A percentile compares a stretch with the other conserved stretches of the same genome.
Conservation (phyloP, 1,140 invertebrate species). For the Chymomyza costata region DNA sequence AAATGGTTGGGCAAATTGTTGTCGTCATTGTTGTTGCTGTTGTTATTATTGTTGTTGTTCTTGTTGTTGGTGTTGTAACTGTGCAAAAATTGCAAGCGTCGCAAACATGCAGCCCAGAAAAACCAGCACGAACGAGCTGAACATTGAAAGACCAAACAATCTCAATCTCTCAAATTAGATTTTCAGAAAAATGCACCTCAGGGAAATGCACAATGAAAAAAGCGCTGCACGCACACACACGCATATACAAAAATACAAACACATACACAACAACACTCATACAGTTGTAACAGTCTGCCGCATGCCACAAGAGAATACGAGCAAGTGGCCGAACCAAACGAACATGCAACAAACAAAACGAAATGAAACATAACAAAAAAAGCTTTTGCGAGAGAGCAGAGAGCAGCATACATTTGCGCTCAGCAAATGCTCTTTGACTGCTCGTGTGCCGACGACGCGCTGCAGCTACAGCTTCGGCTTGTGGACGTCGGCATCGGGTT, state of each 20-base stretch:
- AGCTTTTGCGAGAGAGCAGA: no score
- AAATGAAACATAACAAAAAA: no score
- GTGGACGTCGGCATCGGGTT: background rate
- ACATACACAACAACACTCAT: conserved; percentile 5
- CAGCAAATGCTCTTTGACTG: conserved; percentile 3
- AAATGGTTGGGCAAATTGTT: conserved; percentile 21
- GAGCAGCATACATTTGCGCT: no score
- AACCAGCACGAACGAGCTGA: conserved; percentile 46
- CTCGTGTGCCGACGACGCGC: no score
- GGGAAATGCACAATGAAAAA: conserved; percentile 73
- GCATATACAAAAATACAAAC: conserved; percentile 19
- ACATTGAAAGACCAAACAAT: conserved; percentile 74
- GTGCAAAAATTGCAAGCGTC: conserved; percentile 62
- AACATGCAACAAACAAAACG: no score
- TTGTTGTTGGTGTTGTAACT: background rate
- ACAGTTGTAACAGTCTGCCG: background rate
- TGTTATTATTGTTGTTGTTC: conserved; percentile 5
- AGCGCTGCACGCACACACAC: conserved; percentile 37
- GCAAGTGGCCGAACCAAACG: no score
- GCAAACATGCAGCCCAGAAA: conserved; percentile 31
- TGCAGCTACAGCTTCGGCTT: no score
- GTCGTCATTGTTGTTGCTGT: conserved; percentile 22
- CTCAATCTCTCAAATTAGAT: conserved; percentile 75
- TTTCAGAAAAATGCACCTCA: conserved; percentile 75
- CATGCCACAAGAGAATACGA: no score